Percentiles rank a stretch among this genome's conserved stretches.
Conservation (phyloP, 2,113 vertebrate species). For the Coregonus clupeaformis region DNA sequence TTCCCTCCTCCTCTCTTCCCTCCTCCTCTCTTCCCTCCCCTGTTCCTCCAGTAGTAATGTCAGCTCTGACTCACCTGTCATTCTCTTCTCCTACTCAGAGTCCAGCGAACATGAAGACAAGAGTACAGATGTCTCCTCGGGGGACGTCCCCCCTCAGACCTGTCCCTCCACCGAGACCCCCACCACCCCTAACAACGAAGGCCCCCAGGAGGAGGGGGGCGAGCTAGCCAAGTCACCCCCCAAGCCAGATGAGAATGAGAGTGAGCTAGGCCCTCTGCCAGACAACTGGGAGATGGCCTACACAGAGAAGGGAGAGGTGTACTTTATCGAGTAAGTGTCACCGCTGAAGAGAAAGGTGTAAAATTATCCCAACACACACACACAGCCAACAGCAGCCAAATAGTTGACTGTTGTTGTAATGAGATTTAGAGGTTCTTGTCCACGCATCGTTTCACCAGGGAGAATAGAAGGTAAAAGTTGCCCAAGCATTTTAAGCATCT, state of each 20-base stretch:
- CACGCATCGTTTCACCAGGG: not conserved
- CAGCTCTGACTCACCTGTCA: conserved; percentile 37
- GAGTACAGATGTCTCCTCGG: conserved; percentile 79
- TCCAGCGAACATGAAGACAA: conserved; percentile 97
- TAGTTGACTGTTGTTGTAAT: not conserved
- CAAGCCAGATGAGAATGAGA: conserved; percentile 85
- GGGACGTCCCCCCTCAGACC: conserved; percentile 78
- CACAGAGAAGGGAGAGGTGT: conserved; percentile 98
- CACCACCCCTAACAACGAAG: conserved; percentile 62
- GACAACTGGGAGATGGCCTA: conserved; percentile 99
- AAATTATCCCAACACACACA: not conserved
- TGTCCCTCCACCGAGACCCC: conserved; percentile 76
- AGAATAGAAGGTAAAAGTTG: conserved; percentile 3
- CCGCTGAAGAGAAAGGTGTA: not conserved
- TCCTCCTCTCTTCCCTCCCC: not conserved
- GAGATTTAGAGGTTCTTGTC: not conserved
- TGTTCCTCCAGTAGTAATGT: conserved; percentile 16
- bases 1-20: conserved; percentile 21
- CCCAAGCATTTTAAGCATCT: conserved; percentile 6
- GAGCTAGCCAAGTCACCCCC: conserved; percentile 75
- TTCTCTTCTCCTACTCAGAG: conserved; percentile 71
- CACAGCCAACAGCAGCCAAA: not conserved
- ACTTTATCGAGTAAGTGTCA: conserved; percentile 95
- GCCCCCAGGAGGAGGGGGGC: conserved; percentile 79
- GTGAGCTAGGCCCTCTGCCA: conserved; percentile 85